Evolutionary conservation across 2,113 vertebrate genomes (phyloP).

Genomic region (Verasper variegatus): DNA sequence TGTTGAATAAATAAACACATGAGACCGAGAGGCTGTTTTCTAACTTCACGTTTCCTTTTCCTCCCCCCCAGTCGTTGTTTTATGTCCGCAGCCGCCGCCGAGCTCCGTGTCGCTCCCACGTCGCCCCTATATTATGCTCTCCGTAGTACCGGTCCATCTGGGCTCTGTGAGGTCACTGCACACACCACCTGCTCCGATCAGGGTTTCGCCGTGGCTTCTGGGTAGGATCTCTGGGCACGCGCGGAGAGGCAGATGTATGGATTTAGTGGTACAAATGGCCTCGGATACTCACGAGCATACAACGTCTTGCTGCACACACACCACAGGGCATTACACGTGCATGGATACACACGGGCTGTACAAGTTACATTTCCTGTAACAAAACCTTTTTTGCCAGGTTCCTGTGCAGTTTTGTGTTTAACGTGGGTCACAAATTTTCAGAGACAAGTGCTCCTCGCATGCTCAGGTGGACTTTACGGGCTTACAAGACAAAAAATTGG

Average conservation of each 20-base stretch:
- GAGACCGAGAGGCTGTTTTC: neutral
- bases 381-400: constrained; percentile 50
- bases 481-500: constrained; percentile 58
- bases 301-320: constrained; percentile 16
- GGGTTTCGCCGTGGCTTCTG: constrained; percentile 59
- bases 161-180: constrained; percentile 79
- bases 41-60: neutral
- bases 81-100: constrained; percentile 26
- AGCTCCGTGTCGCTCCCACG: constrained; percentile 56
- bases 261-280: constrained; percentile 64
- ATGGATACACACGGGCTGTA: constrained; percentile 25
- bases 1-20: constrained; percentile 22
- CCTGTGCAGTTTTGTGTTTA: constrained; percentile 72
- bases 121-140: constrained; percentile 53
- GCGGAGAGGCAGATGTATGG: constrained; percentile 71
- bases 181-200: constrained; percentile 78
- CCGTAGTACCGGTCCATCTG: constrained; percentile 72
- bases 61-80: constrained; percentile 20
- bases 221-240: constrained; percentile 60
- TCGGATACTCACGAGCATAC: constrained; percentile 42
- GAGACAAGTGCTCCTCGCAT: constrained; percentile 70
- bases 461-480: constrained; percentile 70
- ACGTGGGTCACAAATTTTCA: constrained; percentile 71
- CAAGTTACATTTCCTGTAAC: constrained; percentile 36
- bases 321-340: neutral